Base-by-base conservation (phyloP, 35 echinoderm and acorn worm species). In the Heliocidaris erythrogramma region DNA sequence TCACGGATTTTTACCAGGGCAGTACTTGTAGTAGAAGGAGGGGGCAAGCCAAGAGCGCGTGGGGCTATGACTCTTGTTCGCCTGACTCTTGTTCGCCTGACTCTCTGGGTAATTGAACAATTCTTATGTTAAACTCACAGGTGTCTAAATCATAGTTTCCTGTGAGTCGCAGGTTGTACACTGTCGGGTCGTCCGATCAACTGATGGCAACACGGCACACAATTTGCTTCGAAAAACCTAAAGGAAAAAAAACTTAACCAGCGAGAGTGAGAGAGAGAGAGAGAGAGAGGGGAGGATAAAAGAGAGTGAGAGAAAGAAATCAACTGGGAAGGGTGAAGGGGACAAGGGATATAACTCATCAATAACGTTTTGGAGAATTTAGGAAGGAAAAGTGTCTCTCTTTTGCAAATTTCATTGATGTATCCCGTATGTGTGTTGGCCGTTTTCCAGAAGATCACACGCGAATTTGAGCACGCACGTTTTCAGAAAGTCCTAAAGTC, bases 121-220 rank as follows among this genome's bases (percentile, higher is more conserved):
- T 49, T 92, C 49, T 92, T 92, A 92, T 92, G 91, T 59, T 56
- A 91, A 92, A 30, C 87, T 59, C 91, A 92, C 91, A 92, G 48
- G 91, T 92, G 91, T 32, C 91, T 30, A 92, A 92, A 92, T 92
- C 91, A 52, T 32, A 12, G 91, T 50, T 92, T 92, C 91, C 91
- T 92, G 91, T 92, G 91, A 59, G 48, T 92, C 24, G 89, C 89
- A 91, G 89, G 89, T 91, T 91, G 89, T 91, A 91, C 31, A 24
- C 91, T 30, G 49, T 13, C 31, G 21, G 12, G 47, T 92, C 17
- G 17, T 48, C 49, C 49, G 16, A 7, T 78, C 8, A n/a, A 78
- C 17, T 7, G n/a, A 24, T 78, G 65, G 27, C 27, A 7, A 78
- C 17, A 21, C 21, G 65, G 18, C 27, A 78, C 65, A 78, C 5